Evolutionary conservation across 2,888 invertebrate species (phyloP).

Genomic region (Eupithecia insigniata): DNA sequence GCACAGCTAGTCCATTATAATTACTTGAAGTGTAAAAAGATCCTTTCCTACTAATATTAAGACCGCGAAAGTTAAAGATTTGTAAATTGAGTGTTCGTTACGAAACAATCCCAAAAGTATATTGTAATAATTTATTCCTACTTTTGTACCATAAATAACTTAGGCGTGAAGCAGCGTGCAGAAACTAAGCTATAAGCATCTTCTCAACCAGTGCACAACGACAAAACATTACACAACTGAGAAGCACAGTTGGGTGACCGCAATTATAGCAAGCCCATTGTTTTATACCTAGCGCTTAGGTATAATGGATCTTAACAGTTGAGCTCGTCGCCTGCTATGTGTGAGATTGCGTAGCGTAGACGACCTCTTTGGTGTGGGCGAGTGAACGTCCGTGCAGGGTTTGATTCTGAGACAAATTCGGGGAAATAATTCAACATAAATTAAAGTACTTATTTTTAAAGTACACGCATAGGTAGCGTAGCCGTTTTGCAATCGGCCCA

Average conservation of each 20-base stretch:
- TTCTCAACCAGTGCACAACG: neutral
- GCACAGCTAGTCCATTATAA: too few relatives aligned
- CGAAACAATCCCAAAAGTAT: neutral
- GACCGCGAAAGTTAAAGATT: too few relatives aligned
- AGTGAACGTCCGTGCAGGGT: too few relatives aligned
- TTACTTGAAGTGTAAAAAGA: too few relatives aligned
- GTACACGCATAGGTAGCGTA: too few relatives aligned
- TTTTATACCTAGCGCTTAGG: neutral
- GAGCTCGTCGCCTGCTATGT: neutral
- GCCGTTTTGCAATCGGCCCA: too few relatives aligned
- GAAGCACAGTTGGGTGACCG: neutral
- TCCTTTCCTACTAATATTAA: too few relatives aligned
- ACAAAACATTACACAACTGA: constrained; percentile 1
- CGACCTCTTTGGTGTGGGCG: neutral
- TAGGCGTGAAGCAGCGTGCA: neutral
- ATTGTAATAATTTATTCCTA: too few relatives aligned
- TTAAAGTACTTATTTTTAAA: too few relatives aligned
- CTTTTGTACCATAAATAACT: too few relatives aligned
- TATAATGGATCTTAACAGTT: neutral
- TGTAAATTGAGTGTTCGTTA: neutral
- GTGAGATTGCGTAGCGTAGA: neutral
- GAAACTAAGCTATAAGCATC: neutral
- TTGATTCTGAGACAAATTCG: too few relatives aligned
- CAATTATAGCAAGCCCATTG: neutral
- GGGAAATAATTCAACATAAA: too few relatives aligned